phyloP scores from a whole-genome alignment of 2,888 invertebrate genomes.

The Thelaira solivaga region DNA sequence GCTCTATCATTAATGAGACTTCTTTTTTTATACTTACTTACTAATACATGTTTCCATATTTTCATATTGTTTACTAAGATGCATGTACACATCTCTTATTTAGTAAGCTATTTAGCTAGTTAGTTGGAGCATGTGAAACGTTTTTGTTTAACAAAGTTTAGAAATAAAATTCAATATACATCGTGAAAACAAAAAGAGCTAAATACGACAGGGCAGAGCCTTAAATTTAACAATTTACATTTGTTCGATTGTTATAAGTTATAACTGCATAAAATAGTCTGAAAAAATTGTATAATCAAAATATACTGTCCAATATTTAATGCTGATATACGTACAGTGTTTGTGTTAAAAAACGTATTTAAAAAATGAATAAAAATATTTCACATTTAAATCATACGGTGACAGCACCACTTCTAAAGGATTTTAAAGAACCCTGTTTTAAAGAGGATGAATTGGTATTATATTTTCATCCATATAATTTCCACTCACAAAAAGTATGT shows the following conservation, averaged over 20 bases:
- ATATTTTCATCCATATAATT: slow-evolving; percentile 85
- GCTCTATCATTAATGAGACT: no score
- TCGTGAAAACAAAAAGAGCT: slow-evolving; percentile 17
- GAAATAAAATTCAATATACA: slow-evolving; percentile 39
- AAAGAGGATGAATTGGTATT: slow-evolving; percentile 78
- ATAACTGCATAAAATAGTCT: slow-evolving; percentile 18
- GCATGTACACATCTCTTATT: no score
- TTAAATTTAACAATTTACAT: not conserved
- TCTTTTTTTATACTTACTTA: no score
- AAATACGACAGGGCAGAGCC: slow-evolving; percentile 1
- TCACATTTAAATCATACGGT: slow-evolving; percentile 15
- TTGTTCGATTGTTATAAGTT: slow-evolving; percentile 8
- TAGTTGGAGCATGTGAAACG: slow-evolving; percentile 27
- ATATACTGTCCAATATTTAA: not conserved
- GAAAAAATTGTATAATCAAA: not conserved
- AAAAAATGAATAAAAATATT: slow-evolving; percentile 43
- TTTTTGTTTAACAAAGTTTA: slow-evolving; percentile 4
- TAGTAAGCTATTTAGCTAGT: not conserved
- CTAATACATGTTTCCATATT: no score
- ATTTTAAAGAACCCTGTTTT: slow-evolving; percentile 72
- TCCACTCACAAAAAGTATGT: slow-evolving; percentile 86
- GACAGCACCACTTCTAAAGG: slow-evolving; percentile 55
- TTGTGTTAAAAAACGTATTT: not conserved
- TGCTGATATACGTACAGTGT: not conserved
- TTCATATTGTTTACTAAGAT: slow-evolving; percentile 5